Base-by-base conservation (phyloP, 2,888 invertebrate genomes). In the Lepidochrysops patricia region DNA sequence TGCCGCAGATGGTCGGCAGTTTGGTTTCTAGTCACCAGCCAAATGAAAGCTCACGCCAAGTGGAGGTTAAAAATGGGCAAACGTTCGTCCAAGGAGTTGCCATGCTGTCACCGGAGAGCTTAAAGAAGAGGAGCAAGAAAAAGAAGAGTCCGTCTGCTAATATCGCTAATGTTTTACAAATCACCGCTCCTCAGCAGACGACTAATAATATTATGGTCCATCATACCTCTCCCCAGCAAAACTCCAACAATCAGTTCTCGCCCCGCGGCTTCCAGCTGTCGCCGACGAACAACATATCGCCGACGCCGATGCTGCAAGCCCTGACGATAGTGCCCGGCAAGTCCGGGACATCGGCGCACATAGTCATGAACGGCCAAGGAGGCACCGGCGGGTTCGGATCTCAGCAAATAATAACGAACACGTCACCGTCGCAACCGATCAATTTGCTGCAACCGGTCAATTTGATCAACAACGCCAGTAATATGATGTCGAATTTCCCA, bases 361-460 rank as follows among this genome's bases (percentile, higher is more conserved):
- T 94, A 60, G 93, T 94, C 0, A 95, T 96, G 91, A 95, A 95
- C 68, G 94, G 95, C 1, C 93, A 93, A 72, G 86, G 91, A 1
- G 89, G 90, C 62, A 75, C 91, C 0, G 90, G 89, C 91, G 0
- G 90, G 89, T 65, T 92, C 72, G 91, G 92, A 57, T 90, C 92
- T 2, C 93, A 93, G 72, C 93, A 93, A 71, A 90, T 94, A 56
- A 94, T 95, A 62, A 90, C 94, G 6, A 88, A 90, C 61, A 84
- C 90, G 1, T 90, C 90, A 15, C 87, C 87, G 32, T 84, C 90
- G 23, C 91, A 91, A 66, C 90, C 95, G 74, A 94, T 94, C 32
- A 94, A 95, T 77, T 84, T 96, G 49, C 80, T 94, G 1, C 96
- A 96, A 75, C 96, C 96, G 0, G 94, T 96, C 32, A 96, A 96